These are phyloP conservation scores for Pseudochirops corinnae DNA, from an alignment of 2,797 vertebrate species.

Conservation along the genomic window DNA sequence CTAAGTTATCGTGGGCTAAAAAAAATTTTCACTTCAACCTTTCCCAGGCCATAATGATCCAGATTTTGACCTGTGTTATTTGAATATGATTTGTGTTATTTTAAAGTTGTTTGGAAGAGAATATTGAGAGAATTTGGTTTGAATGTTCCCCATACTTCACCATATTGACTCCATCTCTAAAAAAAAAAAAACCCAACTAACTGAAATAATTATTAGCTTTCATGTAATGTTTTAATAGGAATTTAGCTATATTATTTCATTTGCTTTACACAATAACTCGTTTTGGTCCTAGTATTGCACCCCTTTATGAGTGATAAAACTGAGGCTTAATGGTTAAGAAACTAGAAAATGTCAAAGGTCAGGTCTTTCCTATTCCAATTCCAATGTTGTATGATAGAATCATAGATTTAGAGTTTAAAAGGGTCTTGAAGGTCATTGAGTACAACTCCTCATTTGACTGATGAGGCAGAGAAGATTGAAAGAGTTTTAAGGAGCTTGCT, in stretches of 20 bases:
- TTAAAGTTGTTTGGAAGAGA: background rate
- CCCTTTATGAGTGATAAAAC: background rate
- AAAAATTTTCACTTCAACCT: background rate
- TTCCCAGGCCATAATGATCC: background rate
- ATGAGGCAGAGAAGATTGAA: background rate
- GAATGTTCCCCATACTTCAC: background rate
- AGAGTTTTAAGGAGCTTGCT: background rate
- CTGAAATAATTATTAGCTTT: background rate
- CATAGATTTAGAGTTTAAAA: background rate
- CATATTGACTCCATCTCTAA: background rate
- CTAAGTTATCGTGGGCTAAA: background rate
- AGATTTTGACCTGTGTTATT: background rate
- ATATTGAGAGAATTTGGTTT: background rate
- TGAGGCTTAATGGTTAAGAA: background rate
- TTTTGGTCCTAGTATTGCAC: background rate
- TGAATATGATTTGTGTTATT: background rate
- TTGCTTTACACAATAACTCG: background rate
- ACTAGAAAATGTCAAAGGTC: background rate
- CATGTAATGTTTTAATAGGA: background rate
- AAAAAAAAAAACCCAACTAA: background rate
- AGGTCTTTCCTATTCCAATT: background rate
- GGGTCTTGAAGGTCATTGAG: background rate
- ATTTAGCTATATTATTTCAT: background rate
- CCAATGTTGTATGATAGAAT: background rate
- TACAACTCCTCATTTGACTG: background rate